Base-by-base conservation (phyloP, 2,888 invertebrate species). In the Rhamnusium bicolor region DNA sequence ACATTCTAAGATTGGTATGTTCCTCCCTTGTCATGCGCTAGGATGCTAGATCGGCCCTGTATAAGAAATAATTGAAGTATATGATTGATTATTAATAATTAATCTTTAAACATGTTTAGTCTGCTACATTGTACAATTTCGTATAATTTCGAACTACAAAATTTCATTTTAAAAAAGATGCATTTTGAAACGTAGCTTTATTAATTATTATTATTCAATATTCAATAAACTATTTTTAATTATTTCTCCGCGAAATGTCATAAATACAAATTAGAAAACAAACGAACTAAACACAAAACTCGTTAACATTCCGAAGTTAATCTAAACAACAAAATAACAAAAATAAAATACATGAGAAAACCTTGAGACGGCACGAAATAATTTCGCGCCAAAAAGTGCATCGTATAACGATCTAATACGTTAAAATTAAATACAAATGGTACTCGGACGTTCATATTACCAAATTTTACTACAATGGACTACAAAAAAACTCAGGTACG, bases 291-390 rank as follows among this genome's bases (percentile, higher is more conserved):
- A 53, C 46, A 61, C 29, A 49, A 32, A 58, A 61, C 72, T 70
- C 73, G 73, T 75, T 73, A 75, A 75, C 70, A 71, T 63, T 63
- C 63, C 63, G 72, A 67, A 58, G 66, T 76, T 72, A 67, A 76
- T 70, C 71, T 76, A 74, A 74, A 72, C 72, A 74, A 74, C 74
- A 76, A 74, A 72, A 76, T 69, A 71, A 71, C 19, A 67, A 47
- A 54, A 67, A 72, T 56, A 72, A 68, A n/a, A 61, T 51, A 16
- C 21, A 2, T 1, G 49, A 54, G 60, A 67, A 56, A 68, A 72
- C 72, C 72, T 72, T 72, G 72, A 72, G 72, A 72, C 72, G 54
- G 68, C 60, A 60, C 61, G 51, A 40, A 40, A 40, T 40, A 24
- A 67, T 46, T 61, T 72, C 68, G 72, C 68, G 68, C 60, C 72